Conservation (phyloP, 2,888 invertebrate genomes). For the Agrotis clavis region DNA sequence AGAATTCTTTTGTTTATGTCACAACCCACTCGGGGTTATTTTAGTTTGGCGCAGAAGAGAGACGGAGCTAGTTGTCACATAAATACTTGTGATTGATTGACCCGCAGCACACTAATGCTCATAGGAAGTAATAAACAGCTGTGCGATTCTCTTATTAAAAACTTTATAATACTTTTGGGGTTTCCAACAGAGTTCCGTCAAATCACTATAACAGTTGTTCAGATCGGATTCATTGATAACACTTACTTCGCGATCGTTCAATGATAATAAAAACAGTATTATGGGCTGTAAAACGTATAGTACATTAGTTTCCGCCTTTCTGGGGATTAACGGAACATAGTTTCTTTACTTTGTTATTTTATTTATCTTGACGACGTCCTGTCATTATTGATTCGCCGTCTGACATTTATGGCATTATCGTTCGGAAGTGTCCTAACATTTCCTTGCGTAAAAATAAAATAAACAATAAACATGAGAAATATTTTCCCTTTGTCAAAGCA, state of each 20-base stretch:
- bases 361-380: constrained; percentile 62
- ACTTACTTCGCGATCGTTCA: constrained; percentile 61
- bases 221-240: constrained; percentile 66
- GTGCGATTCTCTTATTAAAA: constrained; percentile 69
- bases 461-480: constrained; percentile 80
- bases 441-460: constrained; percentile 80
- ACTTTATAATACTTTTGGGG: constrained; percentile 57
- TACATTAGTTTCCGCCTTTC: constrained; percentile 61
- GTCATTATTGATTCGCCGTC: constrained; percentile 67
- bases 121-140: constrained; percentile 89
- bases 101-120: constrained; percentile 87
- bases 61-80: constrained; percentile 87
- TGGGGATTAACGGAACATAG: constrained; percentile 56
- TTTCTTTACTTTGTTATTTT: constrained; percentile 61
- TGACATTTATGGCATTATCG: constrained; percentile 72
- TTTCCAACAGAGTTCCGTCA: constrained; percentile 68
- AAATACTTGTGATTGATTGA: constrained; percentile 89
- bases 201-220: constrained; percentile 73
- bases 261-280: constrained; percentile 66
- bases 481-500: constrained; percentile 86
- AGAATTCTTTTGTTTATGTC: constrained; percentile 75
- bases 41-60: constrained; percentile 73
- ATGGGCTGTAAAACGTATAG: constrained; percentile 57
- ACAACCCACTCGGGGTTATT: constrained; percentile 72
- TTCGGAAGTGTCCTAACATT: constrained; percentile 71